A percentile compares a stretch with the other conserved stretches of the same genome.
Conservation (phyloP, 1,140 invertebrate species). For the Spodoptera frugiperda region DNA sequence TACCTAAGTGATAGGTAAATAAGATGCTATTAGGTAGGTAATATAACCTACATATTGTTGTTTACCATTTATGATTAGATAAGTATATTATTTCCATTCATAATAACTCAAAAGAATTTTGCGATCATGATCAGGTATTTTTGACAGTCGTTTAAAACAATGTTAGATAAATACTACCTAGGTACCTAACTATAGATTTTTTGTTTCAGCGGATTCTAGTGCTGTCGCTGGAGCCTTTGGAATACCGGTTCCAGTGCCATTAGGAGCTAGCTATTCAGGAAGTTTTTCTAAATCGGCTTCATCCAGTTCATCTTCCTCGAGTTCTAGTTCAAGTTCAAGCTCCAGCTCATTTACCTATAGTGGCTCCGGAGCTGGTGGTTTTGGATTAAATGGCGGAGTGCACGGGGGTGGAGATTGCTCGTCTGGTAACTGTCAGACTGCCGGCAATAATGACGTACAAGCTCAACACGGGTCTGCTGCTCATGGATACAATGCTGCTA, state of each 20-base stretch:
- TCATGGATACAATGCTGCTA: conserved; percentile 51
- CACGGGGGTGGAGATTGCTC: conserved; percentile 54
- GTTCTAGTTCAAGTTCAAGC: conserved; percentile 73
- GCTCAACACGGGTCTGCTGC: background rate
- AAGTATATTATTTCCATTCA: no score
- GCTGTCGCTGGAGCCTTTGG: conserved; percentile 66
- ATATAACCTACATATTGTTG: no score
- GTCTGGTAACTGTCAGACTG: conserved; percentile 54
- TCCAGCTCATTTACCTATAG: conserved; percentile 74
- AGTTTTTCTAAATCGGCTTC: conserved; percentile 76
- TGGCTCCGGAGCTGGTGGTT: conserved; percentile 51
- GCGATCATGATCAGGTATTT: no score
- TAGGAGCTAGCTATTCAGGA: conserved; percentile 67
- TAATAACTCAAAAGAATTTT: no score
- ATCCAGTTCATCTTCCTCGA: conserved; percentile 75
- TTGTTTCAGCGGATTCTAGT: conserved; percentile 71
- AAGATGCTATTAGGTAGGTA: no score
- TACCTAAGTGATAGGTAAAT: no score
- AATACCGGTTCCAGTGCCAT: conserved; percentile 61
- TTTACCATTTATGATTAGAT: no score
- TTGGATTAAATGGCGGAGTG: conserved; percentile 41
- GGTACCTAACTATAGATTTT: no score
- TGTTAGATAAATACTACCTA: no score
- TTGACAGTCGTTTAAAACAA: no score
- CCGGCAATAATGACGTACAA: conserved; percentile 26